Base-by-base conservation (phyloP, 2,888 invertebrate species). In the Phalera bucephala region DNA sequence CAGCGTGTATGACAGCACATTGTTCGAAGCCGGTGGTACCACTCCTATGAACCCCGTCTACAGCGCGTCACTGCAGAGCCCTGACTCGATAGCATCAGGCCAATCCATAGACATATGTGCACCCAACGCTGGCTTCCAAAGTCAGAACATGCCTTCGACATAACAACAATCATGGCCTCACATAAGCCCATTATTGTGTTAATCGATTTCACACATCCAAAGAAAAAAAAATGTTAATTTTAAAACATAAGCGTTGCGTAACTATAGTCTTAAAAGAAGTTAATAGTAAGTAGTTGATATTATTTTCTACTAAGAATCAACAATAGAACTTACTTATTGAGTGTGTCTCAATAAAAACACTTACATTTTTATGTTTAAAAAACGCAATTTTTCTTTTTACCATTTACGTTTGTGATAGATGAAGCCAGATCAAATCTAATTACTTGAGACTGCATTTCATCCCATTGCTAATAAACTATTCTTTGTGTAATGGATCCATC, bases 1-100 rank as follows among this genome's bases (percentile, higher is more conserved):
- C 87, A 93, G 93, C 70, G 92, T 93, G 40, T 94, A 94, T 71
- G 94, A 94, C 78, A 94, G 93, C 66, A 94, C 94, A 36, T 90
- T 94, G 50, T 93, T 94, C 76, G 93, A 93, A 68, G 91, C 91
- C 12, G 92, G 92, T 36, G 92, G 92, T 47, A 82, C 91, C 3
- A 92, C 93, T 1, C 93, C 93, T 1, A 91, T 92, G 81, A 93
- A 93, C 64, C 93, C 93, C 0, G 85, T 92, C 20, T 93, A 94
- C 74, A 93, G 93, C 56, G 93, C 94, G 9, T 94, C 94, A 0
- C 85, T 94, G 6, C 94, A 94, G 70, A 94, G 93, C 67, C 94
- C 94, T 15, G 94, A 94, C 77, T 94, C 93, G 36, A 92, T 94
- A 73, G 93, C 93, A 19, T 91, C 90, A 1, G 82, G 77, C 0